Evolutionary conservation across 2,888 invertebrate species (phyloP), one percentile per base, ranked within the genome.

Genomic region (Leptarthrus brevirostris): DNA sequence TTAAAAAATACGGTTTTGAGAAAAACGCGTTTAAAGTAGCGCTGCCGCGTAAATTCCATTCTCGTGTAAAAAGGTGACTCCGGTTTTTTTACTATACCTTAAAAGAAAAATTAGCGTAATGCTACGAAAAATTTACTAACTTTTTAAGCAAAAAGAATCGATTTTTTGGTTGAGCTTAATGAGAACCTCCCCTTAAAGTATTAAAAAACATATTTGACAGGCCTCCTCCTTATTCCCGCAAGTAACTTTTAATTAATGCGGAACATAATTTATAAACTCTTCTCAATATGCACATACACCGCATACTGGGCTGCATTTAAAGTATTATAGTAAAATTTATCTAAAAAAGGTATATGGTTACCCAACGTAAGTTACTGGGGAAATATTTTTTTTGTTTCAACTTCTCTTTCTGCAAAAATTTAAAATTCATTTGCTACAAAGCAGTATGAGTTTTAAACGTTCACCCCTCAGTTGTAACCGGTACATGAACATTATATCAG

Each of bases 371-470:
- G 40, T 12, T 40, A 12, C 2, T 40, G 6, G 40, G 8, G n/a
- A 12, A 2, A 8, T 6, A 30, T 8, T 6, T 12, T 58, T 40
- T 58, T 12, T 36, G 58, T 40, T 36, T 36, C 36, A 58, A 36
- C 18, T 34, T 58, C 36, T 16, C 58, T 36, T 36, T 58, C 36
- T 64, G 26, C 6, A 69, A 69, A 69, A 49, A 52, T 69, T 49
- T 69, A 69, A 69, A 69, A 69, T 69, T 69, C 52, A 52, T 69
- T 52, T 52, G 34, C 52, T 6, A 20, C 30, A 20, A 12, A n/a
- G 47, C 14, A 34, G 69, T 52, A 34, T 49, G 30, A 34, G 52
- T 69, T 54, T 10, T 14, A 10, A 49, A 44, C 34, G 26, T 22
- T 6, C 52, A 3, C 52, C 14, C 20, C 69, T 10, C 24, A 30